Percentiles rank a stretch among this genome's conserved stretches.
Evolutionary conservation across 2,888 invertebrate genomes (phyloP).

Genomic region (Brassicogethes aeneus): DNA sequence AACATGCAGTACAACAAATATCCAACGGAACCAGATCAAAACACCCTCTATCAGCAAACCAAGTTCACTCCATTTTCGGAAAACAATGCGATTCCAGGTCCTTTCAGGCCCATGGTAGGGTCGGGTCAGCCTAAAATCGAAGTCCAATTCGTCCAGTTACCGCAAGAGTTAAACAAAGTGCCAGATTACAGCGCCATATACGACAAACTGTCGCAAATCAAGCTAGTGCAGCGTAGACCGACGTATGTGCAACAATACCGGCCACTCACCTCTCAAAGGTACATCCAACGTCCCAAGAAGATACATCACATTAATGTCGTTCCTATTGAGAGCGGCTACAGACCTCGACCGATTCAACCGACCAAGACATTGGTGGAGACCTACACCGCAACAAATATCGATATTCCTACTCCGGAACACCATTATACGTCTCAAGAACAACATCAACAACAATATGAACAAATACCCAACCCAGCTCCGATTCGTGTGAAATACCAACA

Average conservation of each 20-base stretch:
- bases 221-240: conserved; percentile 22
- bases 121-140: conserved; percentile 10
- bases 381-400: conserved; percentile 35
- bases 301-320: conserved; percentile 3
- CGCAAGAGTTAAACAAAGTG: conserved; percentile 14
- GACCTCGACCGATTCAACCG: conserved; percentile 12
- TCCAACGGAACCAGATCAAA: background rate
- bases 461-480: conserved; percentile 2
- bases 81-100: conserved; percentile 46
- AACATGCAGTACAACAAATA: conserved; percentile 34
- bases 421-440: background rate
- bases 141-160: conserved; percentile 13
- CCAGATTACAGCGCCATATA: conserved; percentile 36
- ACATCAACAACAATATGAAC: conserved; percentile 4
- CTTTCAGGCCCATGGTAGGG: conserved; percentile 43
- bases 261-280: conserved; percentile 8
- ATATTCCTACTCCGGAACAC: conserved; percentile 22
- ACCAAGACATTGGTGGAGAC: conserved; percentile 33
- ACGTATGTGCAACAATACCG: conserved; percentile 12
- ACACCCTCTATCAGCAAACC: conserved; percentile 1
- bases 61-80: conserved; percentile 46
- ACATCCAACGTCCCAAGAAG: background rate
- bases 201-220: conserved; percentile 36
- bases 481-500: conserved; percentile 5
- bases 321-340: conserved; percentile 7